These are phyloP conservation scores for Barbus barbus DNA, from an alignment of 2,113 vertebrate species.

Conservation along the genomic window DNA sequence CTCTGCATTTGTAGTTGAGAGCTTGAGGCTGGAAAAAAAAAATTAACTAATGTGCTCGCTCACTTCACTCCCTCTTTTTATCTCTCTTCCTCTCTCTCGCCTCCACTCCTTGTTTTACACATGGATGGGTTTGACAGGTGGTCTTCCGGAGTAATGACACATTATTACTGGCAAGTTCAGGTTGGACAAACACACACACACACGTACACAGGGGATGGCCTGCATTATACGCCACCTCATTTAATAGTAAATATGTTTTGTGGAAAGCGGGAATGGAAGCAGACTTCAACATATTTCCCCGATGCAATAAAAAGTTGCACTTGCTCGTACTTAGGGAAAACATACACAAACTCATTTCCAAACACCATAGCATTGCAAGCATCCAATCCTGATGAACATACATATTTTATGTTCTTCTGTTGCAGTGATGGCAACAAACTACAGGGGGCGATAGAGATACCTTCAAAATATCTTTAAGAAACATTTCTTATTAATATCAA, in stretches of 20 bases:
- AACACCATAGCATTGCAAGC: not conserved
- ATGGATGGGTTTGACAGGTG: slow-evolving; percentile 31
- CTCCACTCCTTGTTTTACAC: slow-evolving; percentile 5
- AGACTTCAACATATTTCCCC: not conserved
- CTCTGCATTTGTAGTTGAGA: slow-evolving; percentile 42
- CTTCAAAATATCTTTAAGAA: not conserved
- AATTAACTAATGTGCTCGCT: no score
- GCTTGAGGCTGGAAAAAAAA: slow-evolving; percentile 36
- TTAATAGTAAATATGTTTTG: not conserved
- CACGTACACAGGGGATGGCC: not conserved
- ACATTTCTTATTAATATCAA: no score
- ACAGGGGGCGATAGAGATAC: not conserved
- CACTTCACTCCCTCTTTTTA: not conserved
- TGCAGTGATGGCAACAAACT: not conserved
- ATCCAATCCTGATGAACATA: not conserved
- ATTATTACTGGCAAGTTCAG: slow-evolving; percentile 6
- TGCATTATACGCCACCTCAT: not conserved
- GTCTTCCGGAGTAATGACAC: slow-evolving; percentile 26
- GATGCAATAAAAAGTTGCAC: not conserved
- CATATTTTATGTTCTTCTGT: not conserved
- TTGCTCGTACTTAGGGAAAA: not conserved
- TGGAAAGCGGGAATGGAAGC: not conserved
- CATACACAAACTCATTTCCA: not conserved
- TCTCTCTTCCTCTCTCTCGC: slow-evolving; percentile 3
- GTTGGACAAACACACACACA: slow-evolving; percentile 19